Evolutionary conservation across 2,797 vertebrate species (phyloP).

Genomic region (Galagoides demidoff): DNA sequence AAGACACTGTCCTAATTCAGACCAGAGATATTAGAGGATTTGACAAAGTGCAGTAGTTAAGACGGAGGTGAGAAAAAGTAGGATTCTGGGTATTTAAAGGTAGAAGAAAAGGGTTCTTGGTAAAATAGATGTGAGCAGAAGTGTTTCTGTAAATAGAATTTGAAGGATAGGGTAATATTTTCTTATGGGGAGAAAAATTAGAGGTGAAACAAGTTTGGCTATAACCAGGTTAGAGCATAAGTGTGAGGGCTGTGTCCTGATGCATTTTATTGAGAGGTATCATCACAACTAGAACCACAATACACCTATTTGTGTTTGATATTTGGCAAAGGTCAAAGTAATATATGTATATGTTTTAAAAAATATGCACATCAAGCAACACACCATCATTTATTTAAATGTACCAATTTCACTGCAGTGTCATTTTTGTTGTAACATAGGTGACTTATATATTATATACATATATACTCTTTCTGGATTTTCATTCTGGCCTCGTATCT

Average conservation of each 20-base stretch:
- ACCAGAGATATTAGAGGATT: background rate
- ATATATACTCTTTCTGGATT: background rate
- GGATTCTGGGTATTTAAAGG: background rate
- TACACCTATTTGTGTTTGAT: background rate
- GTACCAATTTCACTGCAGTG: rapidly evolving
- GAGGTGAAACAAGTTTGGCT: background rate
- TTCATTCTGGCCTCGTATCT: background rate
- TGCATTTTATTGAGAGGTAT: background rate
- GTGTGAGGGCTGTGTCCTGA: background rate
- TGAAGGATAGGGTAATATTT: background rate
- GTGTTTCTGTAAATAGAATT: background rate
- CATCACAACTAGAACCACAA: background rate
- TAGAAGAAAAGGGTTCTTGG: background rate
- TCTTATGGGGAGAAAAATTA: background rate
- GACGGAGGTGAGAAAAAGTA: background rate
- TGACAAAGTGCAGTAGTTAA: background rate
- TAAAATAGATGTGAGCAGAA: background rate
- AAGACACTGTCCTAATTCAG: background rate
- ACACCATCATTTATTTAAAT: background rate
- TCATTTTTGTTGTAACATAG: background rate
- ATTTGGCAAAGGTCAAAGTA: background rate
- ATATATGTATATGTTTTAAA: background rate
- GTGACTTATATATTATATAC: too few relatives aligned
- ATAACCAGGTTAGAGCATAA: background rate
- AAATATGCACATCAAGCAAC: background rate